Evolutionary conservation across 2,797 vertebrate species (phyloP).

Genomic region (Emydoidea blandingii): DNA sequence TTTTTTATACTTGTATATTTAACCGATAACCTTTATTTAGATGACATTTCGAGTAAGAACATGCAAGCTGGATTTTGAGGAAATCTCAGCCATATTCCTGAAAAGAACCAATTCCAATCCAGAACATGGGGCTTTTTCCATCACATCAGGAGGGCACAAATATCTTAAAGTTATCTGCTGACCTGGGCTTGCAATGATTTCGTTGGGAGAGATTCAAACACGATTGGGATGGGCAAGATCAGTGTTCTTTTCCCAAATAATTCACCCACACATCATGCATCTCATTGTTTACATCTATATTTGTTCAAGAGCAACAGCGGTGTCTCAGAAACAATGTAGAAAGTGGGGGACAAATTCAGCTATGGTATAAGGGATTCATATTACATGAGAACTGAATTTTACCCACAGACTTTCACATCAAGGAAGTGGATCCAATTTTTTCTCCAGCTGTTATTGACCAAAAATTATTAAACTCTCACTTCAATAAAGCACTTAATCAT

Average conservation of each 20-base stretch:
- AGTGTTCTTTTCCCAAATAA: background rate
- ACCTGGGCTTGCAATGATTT: background rate
- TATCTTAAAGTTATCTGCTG: background rate
- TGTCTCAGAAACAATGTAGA: background rate
- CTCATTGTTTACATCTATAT: background rate
- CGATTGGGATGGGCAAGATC: background rate
- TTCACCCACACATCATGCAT: background rate
- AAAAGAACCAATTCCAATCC: background rate
- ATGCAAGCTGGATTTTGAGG: background rate
- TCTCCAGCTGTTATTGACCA: background rate
- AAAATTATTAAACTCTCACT: background rate
- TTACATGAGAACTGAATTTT: background rate
- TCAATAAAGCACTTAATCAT: background rate
- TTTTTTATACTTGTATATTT: background rate
- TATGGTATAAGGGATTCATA: background rate
- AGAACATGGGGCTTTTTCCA: fast-evolving
- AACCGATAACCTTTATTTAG: background rate
- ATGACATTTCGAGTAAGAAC: background rate
- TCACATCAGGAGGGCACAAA: background rate
- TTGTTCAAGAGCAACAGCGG: background rate
- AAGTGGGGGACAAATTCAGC: background rate
- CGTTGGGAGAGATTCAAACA: background rate
- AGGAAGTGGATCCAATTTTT: background rate
- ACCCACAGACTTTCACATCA: background rate
- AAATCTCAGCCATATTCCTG: background rate